A percentile compares a stretch with the other conserved stretches of the same genome.
phyloP scores from a whole-genome alignment of 2,113 vertebrate species.

The Strix uralensis region DNA sequence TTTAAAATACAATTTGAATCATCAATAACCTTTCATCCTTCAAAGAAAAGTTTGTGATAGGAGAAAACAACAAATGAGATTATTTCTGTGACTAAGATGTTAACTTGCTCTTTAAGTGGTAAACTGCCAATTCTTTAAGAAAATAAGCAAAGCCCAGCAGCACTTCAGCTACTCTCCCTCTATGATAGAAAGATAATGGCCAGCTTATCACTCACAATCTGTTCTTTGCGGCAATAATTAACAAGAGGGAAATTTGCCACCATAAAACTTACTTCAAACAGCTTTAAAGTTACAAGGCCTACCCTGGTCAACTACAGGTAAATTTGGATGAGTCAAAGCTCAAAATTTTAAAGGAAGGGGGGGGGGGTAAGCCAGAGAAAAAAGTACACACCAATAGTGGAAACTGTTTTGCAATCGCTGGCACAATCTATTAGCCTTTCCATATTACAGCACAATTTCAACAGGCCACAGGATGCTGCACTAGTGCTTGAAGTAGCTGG shows the following conservation, averaged over 20 bases:
- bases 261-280: background rate
- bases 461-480: background rate
- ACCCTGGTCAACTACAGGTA: background rate
- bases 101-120: background rate
- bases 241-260: background rate
- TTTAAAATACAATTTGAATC: background rate
- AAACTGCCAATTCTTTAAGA: background rate
- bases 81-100: fast-evolving
- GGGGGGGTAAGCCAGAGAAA: background rate
- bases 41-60: background rate
- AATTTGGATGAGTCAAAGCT: background rate
- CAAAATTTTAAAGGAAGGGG: background rate
- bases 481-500: background rate
- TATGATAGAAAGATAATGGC: background rate
- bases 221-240: background rate
- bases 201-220: background rate
- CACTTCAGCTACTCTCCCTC: background rate
- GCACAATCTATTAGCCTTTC: background rate
- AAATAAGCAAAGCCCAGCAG: background rate
- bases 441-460: background rate
- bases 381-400: background rate
- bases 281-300: background rate
- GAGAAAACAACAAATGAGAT: background rate
- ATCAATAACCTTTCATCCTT: background rate
- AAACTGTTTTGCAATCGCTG: background rate